A percentile compares a stretch with the other conserved stretches of the same genome.
These are phyloP conservation scores for Eucidaris tribuloides DNA, from an alignment of 35 echinoderm and acorn worm genomes.

Conservation along the genomic window DNA sequence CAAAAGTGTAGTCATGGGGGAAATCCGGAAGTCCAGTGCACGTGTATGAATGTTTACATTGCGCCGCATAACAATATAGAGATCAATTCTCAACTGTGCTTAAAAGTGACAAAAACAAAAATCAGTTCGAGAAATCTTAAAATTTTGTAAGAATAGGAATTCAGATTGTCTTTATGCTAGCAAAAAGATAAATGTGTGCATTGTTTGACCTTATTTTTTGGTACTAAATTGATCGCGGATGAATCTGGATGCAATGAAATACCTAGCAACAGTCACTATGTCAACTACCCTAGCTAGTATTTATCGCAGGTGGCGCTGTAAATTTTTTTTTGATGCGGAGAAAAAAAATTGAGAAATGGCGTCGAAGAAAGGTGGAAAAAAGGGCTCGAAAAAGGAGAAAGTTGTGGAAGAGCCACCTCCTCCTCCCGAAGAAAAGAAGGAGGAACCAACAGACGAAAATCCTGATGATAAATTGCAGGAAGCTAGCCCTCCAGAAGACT, in stretches of 20 bases:
- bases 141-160: too few relatives aligned
- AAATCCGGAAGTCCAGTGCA: not conserved
- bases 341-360: conserved; percentile 74
- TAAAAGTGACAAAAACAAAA: not conserved
- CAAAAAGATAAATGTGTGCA: not conserved
- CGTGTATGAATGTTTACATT: conserved; percentile 10
- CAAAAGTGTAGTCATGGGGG: not conserved
- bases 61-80: conserved; percentile 1
- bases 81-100: not conserved
- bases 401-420: conserved; percentile 79
- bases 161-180: too few relatives aligned
- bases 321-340: not conserved
- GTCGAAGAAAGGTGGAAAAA: conserved; percentile 88
- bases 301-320: conserved; percentile 35
- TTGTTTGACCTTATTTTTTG: not conserved
- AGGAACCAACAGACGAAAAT: conserved; percentile 66
- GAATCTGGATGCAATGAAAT: not conserved
- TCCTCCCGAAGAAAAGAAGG: conserved; percentile 79
- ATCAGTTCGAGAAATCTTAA: too few relatives aligned
- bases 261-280: conserved; percentile 57
- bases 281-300: not conserved
- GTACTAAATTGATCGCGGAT: not conserved
- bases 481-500: conserved; percentile 48
- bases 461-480: conserved; percentile 54
- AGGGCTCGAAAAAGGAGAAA: conserved; percentile 96